Evolutionary conservation across 2,113 vertebrate species (phyloP).

Genomic region (Albula goreensis): DNA sequence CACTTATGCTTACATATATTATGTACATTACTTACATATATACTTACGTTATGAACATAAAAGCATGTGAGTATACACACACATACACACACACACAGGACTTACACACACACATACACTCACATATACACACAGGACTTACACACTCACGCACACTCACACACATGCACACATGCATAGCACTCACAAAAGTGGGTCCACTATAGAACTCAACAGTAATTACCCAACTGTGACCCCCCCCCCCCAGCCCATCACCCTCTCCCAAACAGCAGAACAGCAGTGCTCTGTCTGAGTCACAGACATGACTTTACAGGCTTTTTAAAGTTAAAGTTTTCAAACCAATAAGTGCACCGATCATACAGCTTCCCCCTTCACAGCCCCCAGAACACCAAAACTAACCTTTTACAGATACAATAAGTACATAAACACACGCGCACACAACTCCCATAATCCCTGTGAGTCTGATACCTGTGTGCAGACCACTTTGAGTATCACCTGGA

Average conservation of each 20-base stretch:
- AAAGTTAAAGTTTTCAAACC: neutral
- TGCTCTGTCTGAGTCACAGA: neutral
- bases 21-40: neutral
- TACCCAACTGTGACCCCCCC: neutral
- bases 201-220: neutral
- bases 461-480: constrained; percentile 4
- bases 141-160: constrained; percentile 12
- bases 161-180: constrained; percentile 29
- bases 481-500: neutral
- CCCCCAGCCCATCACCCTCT: neutral
- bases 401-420: constrained; percentile 6
- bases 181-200: constrained; percentile 11
- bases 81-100: constrained; percentile 11
- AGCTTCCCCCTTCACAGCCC: neutral
- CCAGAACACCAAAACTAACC: constrained; percentile 29
- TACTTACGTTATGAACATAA: neutral
- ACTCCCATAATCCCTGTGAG: neutral
- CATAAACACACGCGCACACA: neutral
- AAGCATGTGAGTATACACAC: constrained; percentile 15
- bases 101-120: constrained; percentile 34
- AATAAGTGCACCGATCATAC: neutral
- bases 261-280: too few species aligned
- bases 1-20: too few species aligned
- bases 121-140: neutral
- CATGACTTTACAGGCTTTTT: neutral